Conservation (phyloP, 2,797 vertebrate species). For the Poecile montanus region DNA sequence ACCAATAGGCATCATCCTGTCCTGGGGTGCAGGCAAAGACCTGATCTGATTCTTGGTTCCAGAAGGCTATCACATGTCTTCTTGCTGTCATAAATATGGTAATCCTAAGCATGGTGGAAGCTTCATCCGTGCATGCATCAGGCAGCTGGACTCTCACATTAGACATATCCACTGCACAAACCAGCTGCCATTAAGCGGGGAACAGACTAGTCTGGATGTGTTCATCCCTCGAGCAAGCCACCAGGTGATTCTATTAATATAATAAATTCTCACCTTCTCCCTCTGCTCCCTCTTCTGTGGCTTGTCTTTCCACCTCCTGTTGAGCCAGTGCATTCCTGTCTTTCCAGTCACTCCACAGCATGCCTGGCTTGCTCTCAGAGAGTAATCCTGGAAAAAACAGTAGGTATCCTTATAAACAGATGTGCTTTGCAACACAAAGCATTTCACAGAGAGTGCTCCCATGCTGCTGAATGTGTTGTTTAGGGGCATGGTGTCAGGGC, state of each 20-base stretch:
- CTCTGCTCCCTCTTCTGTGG: background rate
- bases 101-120: background rate
- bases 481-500: background rate
- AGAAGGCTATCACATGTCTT: background rate
- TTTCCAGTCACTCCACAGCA: background rate
- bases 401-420: background rate
- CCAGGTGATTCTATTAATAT: background rate
- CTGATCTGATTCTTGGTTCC: background rate
- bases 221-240: background rate
- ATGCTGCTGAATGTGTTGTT: background rate
- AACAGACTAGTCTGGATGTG: background rate
- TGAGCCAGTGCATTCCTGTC: background rate
- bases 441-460: background rate
- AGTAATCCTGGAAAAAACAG: background rate
- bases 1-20: background rate
- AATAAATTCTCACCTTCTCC: background rate
- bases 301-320: background rate
- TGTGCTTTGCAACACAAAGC: background rate
- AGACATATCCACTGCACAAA: background rate
- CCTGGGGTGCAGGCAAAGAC: background rate
- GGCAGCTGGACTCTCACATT: background rate
- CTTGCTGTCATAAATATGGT: background rate
- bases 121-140: background rate
- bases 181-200: background rate
- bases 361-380: background rate